Conservation (phyloP, 2,113 vertebrate genomes). For the Petrocephalus zakoni region DNA sequence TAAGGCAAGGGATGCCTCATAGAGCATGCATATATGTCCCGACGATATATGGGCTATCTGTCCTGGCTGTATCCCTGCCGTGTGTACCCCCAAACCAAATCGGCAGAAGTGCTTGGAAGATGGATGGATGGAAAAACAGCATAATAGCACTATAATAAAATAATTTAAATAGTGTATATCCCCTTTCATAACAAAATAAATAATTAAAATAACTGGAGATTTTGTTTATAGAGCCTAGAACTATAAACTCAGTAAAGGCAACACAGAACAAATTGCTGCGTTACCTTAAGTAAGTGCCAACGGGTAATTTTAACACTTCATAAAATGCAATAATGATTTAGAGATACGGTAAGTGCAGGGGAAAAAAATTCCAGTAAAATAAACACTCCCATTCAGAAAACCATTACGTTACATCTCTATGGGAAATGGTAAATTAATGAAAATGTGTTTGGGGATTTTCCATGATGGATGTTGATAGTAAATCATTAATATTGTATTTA, state of each 20-base stretch:
- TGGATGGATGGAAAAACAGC: neutral
- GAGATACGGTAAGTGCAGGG: constrained; percentile 17
- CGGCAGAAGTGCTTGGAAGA: neutral
- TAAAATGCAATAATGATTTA: constrained; percentile 51
- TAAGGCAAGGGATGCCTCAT: neutral
- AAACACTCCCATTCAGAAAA: constrained; percentile 31
- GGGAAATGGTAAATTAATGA: neutral
- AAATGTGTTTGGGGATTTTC: constrained; percentile 1
- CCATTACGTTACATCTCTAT: neutral
- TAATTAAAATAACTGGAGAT: neutral
- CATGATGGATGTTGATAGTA: neutral
- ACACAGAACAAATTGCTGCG: constrained; percentile 62
- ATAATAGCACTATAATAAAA: neutral
- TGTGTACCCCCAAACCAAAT: neutral
- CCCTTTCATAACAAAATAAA: neutral
- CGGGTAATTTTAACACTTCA: constrained; percentile 69
- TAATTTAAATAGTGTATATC: neutral
- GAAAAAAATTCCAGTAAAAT: constrained; percentile 35
- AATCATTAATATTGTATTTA: neutral
- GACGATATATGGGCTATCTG: neutral
- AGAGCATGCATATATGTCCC: neutral
- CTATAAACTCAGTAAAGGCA: constrained; percentile 51
- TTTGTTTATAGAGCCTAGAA: neutral
- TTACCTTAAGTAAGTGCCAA: constrained; percentile 64
- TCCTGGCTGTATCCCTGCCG: neutral